Base-by-base conservation (phyloP, 2,888 invertebrate genomes). In the Petrophora chlorosata region DNA sequence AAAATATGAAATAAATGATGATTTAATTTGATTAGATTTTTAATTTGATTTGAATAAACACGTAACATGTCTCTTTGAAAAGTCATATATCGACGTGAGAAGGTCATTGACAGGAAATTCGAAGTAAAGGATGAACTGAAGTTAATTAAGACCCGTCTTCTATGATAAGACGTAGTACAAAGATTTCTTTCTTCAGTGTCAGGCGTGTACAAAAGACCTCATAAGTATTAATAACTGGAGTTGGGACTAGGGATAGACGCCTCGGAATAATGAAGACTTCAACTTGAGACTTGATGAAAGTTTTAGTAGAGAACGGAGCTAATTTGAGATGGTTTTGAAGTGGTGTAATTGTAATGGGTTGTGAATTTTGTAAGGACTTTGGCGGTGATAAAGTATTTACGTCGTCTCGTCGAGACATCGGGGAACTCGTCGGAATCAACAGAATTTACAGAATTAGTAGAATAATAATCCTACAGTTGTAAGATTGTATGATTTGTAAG, bases 181-280 rank as follows among this genome's bases (percentile, higher is more conserved):
- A 72, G 65, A 62, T 65, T 63, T 62, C 65, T 70, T 73, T 77
- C 66, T 63, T 63, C 65, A 67, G 57, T 59, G 66, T 63, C 61
- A 49, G 62, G 62, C 64, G 59, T 64, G 63, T 61, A 83, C 82
- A 84, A 82, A 79, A 76, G 73, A 61, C 56, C 69, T 70, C 67
- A 72, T 72, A 70, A 68, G 70, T 74, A 68, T 75, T 83, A 81
- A 83, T 77, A 76, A 73, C 71, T 71, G 63, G 67, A 73, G 70
- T 72, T 65, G 67, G 68, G 68, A 61, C 57, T 72, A 65, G 67
- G 68, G 68, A 61, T 57, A 63, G 61, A 67, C 70, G 69, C 65
- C 73, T 71, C 64, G 65, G 63, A 69, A 83, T 79, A 80, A 82
- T 76, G 76, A 73, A 71, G 67, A 70, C 60, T 62, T 58, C 62